These are phyloP conservation scores for Tetranychus truncatus DNA, from an alignment of 2,888 invertebrate genomes.

Conservation along the genomic window DNA sequence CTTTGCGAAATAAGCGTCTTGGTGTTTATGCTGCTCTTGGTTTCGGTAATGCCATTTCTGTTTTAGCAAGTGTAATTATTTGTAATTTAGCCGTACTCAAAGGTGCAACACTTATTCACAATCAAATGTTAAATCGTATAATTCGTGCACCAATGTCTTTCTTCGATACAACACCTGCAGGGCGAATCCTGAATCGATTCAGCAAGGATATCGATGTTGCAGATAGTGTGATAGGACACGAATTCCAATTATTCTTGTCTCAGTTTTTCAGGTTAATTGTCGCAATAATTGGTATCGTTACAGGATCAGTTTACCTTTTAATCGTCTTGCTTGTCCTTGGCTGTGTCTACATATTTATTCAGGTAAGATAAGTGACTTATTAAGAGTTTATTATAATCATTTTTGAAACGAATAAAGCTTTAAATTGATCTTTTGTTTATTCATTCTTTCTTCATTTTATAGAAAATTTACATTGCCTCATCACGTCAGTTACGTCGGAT, in stretches of 20 bases:
- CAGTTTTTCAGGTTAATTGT: too few relatives aligned
- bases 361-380: slow-evolving; percentile 37
- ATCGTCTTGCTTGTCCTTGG: not conserved
- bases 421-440: slow-evolving; percentile 25
- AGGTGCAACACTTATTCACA: not conserved
- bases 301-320: too few relatives aligned
- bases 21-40: slow-evolving; percentile 37
- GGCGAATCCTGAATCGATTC: slow-evolving; percentile 42
- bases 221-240: too few relatives aligned
- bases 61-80: too few relatives aligned
- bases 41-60: slow-evolving; percentile 17
- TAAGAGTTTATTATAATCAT: slow-evolving; percentile 50
- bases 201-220: too few relatives aligned
- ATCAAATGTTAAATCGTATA: slow-evolving; percentile 19
- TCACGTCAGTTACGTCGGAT: slow-evolving; percentile 37
- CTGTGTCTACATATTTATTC: slow-evolving; percentile 26
- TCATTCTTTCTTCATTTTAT: slow-evolving; percentile 9
- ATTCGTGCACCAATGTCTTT: slow-evolving; percentile 41
- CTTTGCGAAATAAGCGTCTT: slow-evolving; percentile 31
- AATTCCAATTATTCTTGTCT: too few relatives aligned
- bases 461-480: slow-evolving; percentile 37
- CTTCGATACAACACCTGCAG: slow-evolving; percentile 55
- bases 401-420: slow-evolving; percentile 36
- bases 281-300: too few relatives aligned
- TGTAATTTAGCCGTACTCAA: too few relatives aligned